Percentiles rank a stretch among this genome's conserved stretches.
Evolutionary conservation across 2,888 invertebrate species (phyloP).

Genomic region (Drosophila fungiperda): DNA sequence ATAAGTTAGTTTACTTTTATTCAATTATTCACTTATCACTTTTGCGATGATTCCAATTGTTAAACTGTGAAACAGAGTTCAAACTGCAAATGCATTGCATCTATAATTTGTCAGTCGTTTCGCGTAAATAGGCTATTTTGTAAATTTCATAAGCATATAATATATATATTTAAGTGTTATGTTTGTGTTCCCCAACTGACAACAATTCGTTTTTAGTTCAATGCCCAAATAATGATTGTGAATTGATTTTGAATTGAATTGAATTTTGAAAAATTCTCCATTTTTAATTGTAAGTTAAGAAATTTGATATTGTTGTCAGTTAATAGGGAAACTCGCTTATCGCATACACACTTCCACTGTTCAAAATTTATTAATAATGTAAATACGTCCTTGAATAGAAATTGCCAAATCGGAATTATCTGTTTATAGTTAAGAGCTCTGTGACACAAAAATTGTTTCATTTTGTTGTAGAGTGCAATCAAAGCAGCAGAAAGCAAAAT

Average conservation of each 20-base stretch:
- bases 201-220: neutral
- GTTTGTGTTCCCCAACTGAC: neutral
- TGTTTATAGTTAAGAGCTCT: conserved; percentile 29
- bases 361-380: conserved; percentile 29
- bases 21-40: conserved; percentile 41
- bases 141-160: conserved; percentile 33
- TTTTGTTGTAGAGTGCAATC: conserved; percentile 44
- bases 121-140: conserved; percentile 54
- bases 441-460: conserved; percentile 27
- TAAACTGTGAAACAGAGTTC: conserved; percentile 36
- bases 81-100: neutral
- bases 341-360: neutral
- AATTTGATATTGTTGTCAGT: conserved; percentile 6
- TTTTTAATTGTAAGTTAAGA: neutral
- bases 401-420: conserved; percentile 5
- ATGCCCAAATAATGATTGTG: neutral
- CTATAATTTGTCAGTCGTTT: conserved; percentile 13
- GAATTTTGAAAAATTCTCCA: neutral
- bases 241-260: neutral
- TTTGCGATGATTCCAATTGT: conserved; percentile 11
- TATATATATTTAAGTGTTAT: conserved; percentile 13
- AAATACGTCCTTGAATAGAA: conserved; percentile 27
- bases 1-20: conserved; percentile 59
- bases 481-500: conserved; percentile 11
- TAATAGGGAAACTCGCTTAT: neutral